These are phyloP conservation scores for Melanotaenia maccullochi DNA, from an alignment of 2,797 vertebrate species.

Conservation along the genomic window DNA sequence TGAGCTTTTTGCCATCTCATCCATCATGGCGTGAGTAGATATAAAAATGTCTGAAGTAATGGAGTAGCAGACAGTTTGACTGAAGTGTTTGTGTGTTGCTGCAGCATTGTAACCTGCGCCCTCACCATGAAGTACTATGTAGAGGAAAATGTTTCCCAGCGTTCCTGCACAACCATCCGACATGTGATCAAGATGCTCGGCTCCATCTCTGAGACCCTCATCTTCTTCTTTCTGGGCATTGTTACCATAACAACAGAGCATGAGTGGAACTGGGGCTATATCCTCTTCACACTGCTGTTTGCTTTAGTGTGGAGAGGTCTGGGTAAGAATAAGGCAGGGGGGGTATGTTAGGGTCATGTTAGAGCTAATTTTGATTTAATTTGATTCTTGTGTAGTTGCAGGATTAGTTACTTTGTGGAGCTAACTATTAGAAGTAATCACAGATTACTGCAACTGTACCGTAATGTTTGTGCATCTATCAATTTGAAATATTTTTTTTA, in stretches of 20 bases:
- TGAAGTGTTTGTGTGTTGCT: slow-evolving; percentile 22
- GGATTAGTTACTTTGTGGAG: not conserved
- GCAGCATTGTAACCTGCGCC: slow-evolving; percentile 94
- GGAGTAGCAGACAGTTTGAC: not conserved
- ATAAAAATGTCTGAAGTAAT: not conserved
- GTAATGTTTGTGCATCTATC: no score
- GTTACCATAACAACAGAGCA: slow-evolving; percentile 94
- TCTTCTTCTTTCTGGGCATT: slow-evolving; percentile 98
- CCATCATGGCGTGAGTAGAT: slow-evolving; percentile 97
- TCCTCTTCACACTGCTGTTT: slow-evolving; percentile 93
- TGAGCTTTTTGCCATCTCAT: slow-evolving; percentile 94
- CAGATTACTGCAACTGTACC: no score
- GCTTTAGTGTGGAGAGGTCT: slow-evolving; percentile 93
- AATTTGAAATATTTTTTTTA: no score
- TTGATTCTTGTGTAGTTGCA: not conserved
- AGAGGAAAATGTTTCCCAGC: slow-evolving; percentile 97
- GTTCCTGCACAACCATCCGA: slow-evolving; percentile 95
- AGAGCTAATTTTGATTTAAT: slow-evolving; percentile 3
- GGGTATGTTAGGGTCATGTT: not conserved
- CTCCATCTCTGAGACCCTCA: slow-evolving; percentile 95
- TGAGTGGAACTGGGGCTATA: slow-evolving; percentile 97
- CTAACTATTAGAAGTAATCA: not conserved
- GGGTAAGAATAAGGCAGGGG: slow-evolving; percentile 79
- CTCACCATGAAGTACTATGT: slow-evolving; percentile 98
- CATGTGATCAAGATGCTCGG: slow-evolving; percentile 97